Evolutionary conservation across 2,113 vertebrate species (phyloP).

Genomic region (Gulo gulo): DNA sequence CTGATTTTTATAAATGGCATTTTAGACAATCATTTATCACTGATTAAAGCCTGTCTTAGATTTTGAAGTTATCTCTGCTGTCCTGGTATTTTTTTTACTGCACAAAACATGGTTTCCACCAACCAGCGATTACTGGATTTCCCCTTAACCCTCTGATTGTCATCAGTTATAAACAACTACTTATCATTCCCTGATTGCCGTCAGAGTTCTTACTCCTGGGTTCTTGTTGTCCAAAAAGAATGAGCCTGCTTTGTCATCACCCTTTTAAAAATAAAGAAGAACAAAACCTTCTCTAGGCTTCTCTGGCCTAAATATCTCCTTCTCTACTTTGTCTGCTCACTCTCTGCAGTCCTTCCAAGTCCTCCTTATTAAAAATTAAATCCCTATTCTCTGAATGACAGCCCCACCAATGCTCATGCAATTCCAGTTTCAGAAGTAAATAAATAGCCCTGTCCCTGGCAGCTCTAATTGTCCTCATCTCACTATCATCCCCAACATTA

Average conservation of each 20-base stretch:
- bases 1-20: background rate
- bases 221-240: background rate
- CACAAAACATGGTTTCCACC: slow-evolving; percentile 17
- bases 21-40: slow-evolving; percentile 20
- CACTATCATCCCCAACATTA: background rate
- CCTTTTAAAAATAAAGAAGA: background rate
- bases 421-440: background rate
- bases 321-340: background rate
- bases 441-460: background rate
- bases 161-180: slow-evolving; percentile 1
- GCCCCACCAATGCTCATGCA: background rate
- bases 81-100: background rate
- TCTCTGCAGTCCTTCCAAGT: background rate
- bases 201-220: background rate
- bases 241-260: background rate
- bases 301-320: background rate
- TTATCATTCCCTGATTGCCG: slow-evolving; percentile 4
- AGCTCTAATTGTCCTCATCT: background rate
- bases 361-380: background rate
- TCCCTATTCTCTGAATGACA: background rate
- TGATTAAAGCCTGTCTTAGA: background rate
- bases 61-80: slow-evolving; percentile 36
- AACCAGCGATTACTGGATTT: slow-evolving; percentile 1
- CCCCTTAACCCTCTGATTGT: background rate
- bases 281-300: background rate